Conservation (phyloP, 2,888 invertebrate genomes). For the Nyleta sp. region DNA sequence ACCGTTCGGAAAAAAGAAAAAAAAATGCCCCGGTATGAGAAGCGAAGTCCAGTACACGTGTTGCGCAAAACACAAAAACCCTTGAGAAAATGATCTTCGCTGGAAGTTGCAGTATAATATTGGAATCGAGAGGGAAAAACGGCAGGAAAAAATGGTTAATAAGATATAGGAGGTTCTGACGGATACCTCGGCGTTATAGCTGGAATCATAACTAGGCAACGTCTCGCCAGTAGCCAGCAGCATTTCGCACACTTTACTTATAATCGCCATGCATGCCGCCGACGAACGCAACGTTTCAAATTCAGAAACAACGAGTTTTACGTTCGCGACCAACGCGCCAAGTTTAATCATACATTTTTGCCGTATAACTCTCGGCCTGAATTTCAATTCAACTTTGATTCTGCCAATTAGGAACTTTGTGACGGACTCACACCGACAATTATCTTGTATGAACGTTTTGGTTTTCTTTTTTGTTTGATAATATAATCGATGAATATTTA, state of each 20-base stretch:
- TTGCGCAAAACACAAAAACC: too few species aligned
- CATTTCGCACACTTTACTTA: slow-evolving; percentile 56
- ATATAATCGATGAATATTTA: too few species aligned
- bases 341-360: slow-evolving; percentile 11
- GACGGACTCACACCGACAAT: too few species aligned
- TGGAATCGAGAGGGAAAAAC: slow-evolving; percentile 26
- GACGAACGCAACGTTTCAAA: slow-evolving; percentile 41
- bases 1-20: too few species aligned
- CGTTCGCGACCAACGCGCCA: too few species aligned
- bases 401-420: too few species aligned
- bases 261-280: slow-evolving; percentile 33
- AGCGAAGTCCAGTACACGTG: too few species aligned
- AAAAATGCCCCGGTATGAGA: too few species aligned
- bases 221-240: slow-evolving; percentile 50
- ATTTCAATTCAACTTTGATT: background rate
- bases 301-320: slow-evolving; percentile 38
- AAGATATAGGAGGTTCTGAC: slow-evolving; percentile 24
- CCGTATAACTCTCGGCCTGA: slow-evolving; percentile 8
- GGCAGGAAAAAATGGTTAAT: slow-evolving; percentile 49
- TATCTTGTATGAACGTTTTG: too few species aligned
- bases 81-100: too few species aligned
- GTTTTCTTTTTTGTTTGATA: too few species aligned
- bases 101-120: too few species aligned
- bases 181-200: slow-evolving; percentile 45
- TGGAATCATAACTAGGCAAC: slow-evolving; percentile 56